Base-by-base conservation (phyloP, 2,113 vertebrate species). In the Thymallus thymallus region DNA sequence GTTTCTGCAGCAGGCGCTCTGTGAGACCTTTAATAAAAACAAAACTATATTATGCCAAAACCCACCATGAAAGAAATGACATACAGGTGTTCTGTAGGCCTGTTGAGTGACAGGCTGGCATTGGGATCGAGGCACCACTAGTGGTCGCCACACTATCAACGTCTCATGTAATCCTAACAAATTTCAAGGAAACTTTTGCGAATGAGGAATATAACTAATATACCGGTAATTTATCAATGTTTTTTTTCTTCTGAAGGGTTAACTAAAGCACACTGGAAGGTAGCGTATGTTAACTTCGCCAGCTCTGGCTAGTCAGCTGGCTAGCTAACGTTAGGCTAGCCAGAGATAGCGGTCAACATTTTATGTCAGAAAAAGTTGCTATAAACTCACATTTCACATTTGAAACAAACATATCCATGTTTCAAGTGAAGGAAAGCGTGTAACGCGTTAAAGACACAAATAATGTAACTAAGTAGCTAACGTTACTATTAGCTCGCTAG, bases 1-100 rank as follows among this genome's bases (percentile, higher is more conserved):
- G 87, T 69, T 71, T 91, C 75, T 74, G 64, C 72, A 94, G 29
- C 63, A 97, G 79, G 9, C 88, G 87, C 56, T 90, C 82, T 77
- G 92, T 78, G 35, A 93, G 85, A 81, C 73, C 96, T 98, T 66
- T n/a, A 63, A 46, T 22, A 29, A 20, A 41, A 41, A 71, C 24
- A 56, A 2, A 58, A 58, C 16, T 32, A 64, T 32, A 1, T 23
- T 41, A 61, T 24, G 10, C 13, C 20, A 51, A 51, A 32, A 75
- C 23, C 35, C 5, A 64, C 2, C 64, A n/a, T 22, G 64, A 30
- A 1, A 46, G 18, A 22, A 26, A 14, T 0, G 1, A 55, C 51
- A 55, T 55, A 41, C 35, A 41, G 35, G 9, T 41, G 26, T 26
- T 1, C 26, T 45, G 41, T 45, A 45, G 2, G 16, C 48, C 14